Conservation (phyloP, 2,888 invertebrate genomes). For the Phytoseiulus persimilis region DNA sequence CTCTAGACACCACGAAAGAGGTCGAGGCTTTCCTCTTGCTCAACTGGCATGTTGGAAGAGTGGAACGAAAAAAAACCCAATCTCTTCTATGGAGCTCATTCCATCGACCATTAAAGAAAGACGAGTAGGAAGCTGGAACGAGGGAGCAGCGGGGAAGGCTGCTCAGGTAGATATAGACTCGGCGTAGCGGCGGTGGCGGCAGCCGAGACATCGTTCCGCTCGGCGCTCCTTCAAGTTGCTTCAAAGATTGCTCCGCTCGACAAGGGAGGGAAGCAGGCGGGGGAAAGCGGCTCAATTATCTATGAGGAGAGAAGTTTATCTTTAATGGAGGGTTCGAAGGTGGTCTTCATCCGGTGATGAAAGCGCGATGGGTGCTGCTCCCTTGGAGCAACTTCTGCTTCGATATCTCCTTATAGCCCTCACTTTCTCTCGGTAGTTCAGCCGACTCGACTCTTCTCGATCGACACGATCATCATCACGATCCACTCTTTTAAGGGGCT, state of each 20-base stretch:
- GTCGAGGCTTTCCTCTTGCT: neutral
- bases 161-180: neutral
- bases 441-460: neutral
- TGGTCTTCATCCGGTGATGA: neutral
- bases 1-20: neutral
- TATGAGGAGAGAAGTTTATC: neutral
- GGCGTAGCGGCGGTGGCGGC: too few relatives aligned
- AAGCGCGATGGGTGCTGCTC: neutral
- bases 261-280: neutral
- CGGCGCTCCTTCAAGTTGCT: neutral
- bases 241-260: neutral
- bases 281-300: neutral
- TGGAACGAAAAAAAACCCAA: neutral
- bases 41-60: neutral
- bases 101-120: neutral
- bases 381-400: neutral
- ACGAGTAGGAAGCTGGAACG: neutral
- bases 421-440: neutral
- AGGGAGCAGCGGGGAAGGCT: neutral
- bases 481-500: neutral
- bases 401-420: slow-evolving; percentile 5
- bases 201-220: neutral
- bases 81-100: neutral
- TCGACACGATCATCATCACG: neutral
- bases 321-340: neutral